phyloP scores from a whole-genome alignment of 2,113 vertebrate genomes.

The Antechinus flavipes region DNA sequence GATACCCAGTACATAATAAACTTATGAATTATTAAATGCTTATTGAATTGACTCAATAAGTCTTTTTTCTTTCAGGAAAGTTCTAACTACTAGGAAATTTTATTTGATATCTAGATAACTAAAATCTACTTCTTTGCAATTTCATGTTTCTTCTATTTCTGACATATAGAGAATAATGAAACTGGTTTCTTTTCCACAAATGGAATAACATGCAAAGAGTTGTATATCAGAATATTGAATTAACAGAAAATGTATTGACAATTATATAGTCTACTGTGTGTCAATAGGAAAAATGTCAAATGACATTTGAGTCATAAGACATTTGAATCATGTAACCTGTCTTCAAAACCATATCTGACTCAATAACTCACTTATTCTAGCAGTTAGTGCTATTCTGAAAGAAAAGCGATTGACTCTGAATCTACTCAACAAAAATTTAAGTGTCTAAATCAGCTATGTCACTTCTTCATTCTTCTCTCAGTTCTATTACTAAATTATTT shows the following conservation, averaged over 20 bases:
- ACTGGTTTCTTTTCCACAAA: background rate
- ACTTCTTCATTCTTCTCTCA: too few species aligned
- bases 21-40: background rate
- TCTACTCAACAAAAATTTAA: too few species aligned
- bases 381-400: too few species aligned
- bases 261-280: background rate
- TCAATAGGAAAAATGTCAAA: background rate
- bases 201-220: background rate
- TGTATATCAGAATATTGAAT: background rate
- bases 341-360: too few species aligned
- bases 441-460: too few species aligned
- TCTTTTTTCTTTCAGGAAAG: background rate
- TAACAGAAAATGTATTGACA: background rate
- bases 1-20: background rate
- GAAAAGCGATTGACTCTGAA: too few species aligned
- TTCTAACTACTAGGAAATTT: background rate
- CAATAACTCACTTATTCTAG: too few species aligned
- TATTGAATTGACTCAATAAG: background rate
- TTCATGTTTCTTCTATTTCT: background rate
- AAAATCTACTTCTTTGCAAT: background rate
- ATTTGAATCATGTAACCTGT: too few species aligned
- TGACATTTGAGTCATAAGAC: background rate
- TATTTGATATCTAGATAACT: background rate
- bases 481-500: too few species aligned
- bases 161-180: background rate